Percentiles rank a stretch among this genome's conserved stretches.
These are phyloP conservation scores for Anastatus disparis DNA, from an alignment of 1,140 invertebrate species.

Conservation along the genomic window DNA sequence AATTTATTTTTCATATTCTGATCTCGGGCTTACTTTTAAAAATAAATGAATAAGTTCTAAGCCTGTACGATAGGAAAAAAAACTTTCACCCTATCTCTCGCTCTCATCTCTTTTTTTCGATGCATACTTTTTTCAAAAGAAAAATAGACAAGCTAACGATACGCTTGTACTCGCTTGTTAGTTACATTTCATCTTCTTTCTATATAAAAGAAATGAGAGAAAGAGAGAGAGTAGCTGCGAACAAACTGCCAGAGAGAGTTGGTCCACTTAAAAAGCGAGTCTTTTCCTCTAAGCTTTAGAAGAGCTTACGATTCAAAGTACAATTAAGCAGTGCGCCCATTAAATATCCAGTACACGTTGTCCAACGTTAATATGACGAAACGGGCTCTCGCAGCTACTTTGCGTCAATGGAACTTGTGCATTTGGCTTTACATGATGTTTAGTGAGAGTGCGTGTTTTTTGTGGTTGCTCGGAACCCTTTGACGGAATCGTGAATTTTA, in stretches of 20 bases:
- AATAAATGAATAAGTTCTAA: no score
- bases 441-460: not conserved
- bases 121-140: no score
- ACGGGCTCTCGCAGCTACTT: not conserved
- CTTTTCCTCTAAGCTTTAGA: no score
- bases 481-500: no score
- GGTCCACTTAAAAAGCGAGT: not conserved
- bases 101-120: no score
- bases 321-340: conserved; percentile 52
- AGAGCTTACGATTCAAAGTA: conserved; percentile 49
- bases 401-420: not conserved
- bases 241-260: conserved; percentile 5
- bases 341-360: conserved; percentile 51
- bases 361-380: conserved; percentile 45
- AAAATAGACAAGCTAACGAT: no score
- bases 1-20: no score
- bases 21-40: no score
- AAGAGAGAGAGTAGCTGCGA: no score
- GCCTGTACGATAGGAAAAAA: no score
- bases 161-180: no score
- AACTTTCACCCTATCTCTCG: no score
- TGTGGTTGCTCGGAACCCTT: not conserved
- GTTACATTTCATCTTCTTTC: conserved; percentile 2
- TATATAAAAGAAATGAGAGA: not conserved
- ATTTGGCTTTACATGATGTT: not conserved